Base-by-base conservation (phyloP, 2,797 vertebrate genomes). In the Lacerta viridis region DNA sequence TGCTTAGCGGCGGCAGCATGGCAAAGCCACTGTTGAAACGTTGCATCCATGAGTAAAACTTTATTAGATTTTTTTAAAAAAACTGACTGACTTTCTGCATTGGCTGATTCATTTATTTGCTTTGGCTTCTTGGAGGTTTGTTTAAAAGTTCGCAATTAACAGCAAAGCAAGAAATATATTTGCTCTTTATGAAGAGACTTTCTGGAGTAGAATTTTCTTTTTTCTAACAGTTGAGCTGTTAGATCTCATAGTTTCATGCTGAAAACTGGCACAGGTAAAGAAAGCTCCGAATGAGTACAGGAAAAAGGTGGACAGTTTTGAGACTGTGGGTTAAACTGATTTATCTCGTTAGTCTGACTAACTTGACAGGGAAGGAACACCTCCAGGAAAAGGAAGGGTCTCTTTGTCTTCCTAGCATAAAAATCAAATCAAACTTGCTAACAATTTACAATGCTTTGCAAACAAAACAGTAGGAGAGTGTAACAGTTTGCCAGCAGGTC, bases 381-480 rank as follows among this genome's bases (percentile, higher is more conserved):
- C 78, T 90, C 78, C 80, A 81, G 77, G 88, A 93, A 93, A 91
- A 92, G 20, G 46, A 91, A 68, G 18, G 29, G 84, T 69, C 86
- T 79, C 89, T 36, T 36, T 91, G 88, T 55, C 72, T 92, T n/a
- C 81, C 66, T 66, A 90, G 55, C 87, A 43, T 84, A 91, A 43
- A 92, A 85, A 46, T 93, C 10, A 88, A 86, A 86, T 89, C 0
- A 0, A 88, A 87, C 91, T 95, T 36, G 72, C 85, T 91, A 84
- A 91, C 76, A 82, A 61, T 87, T 77, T 93, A 92, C 80, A 93
- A 90, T 85, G 91, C 91, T 82, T 89, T 89, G 50, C 79, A 95
- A 91, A 84, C 80, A 91, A 92, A 89, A 89, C 85, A 87, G 84
- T 89, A 50, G 64, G 77, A 94, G 92, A 92, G 84, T 18, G 13